A percentile compares a stretch with the other conserved stretches of the same genome.
phyloP scores from a whole-genome alignment of 2,888 invertebrate genomes.

The Odontothrips loti region DNA sequence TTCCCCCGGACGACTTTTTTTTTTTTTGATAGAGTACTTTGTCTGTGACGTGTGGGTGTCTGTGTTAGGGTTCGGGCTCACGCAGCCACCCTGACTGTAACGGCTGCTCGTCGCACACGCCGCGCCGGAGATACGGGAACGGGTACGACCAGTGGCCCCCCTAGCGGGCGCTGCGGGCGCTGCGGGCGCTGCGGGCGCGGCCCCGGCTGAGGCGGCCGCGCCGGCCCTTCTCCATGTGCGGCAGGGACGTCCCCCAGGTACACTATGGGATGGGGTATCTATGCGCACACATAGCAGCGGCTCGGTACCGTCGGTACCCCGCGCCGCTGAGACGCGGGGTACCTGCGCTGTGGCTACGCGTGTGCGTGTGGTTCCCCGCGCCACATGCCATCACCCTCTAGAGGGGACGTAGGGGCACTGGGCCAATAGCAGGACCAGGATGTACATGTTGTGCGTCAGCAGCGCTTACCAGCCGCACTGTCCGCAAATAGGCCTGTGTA shows the following conservation, averaged over 20 bases:
- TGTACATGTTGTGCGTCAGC: too few species aligned
- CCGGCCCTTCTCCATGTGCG: neutral
- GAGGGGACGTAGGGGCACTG: too few species aligned
- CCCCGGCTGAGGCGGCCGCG: neutral
- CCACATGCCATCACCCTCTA: too few species aligned
- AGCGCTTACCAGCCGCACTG: too few species aligned
- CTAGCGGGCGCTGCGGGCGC: neutral
- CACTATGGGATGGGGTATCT: neutral
- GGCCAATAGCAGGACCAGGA: too few species aligned
- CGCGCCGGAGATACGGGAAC: neutral
- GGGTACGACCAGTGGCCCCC: slow-evolving; percentile 22
- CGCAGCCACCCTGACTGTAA: slow-evolving; percentile 8
- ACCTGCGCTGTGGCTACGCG: neutral
- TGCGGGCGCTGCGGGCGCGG: neutral
- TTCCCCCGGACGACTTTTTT: too few species aligned
- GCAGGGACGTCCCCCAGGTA: neutral
- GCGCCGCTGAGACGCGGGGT: neutral
- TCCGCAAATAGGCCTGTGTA: too few species aligned
- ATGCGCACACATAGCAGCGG: neutral
- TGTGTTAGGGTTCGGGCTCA: neutral
- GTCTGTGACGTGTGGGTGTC: neutral
- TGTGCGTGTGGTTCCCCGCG: too few species aligned
- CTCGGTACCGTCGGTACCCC: too few species aligned
- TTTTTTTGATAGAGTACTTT: too few species aligned
- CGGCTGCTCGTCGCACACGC: neutral